phyloP scores from a whole-genome alignment of 2,797 vertebrate species.

The Xerus rutilus region DNA sequence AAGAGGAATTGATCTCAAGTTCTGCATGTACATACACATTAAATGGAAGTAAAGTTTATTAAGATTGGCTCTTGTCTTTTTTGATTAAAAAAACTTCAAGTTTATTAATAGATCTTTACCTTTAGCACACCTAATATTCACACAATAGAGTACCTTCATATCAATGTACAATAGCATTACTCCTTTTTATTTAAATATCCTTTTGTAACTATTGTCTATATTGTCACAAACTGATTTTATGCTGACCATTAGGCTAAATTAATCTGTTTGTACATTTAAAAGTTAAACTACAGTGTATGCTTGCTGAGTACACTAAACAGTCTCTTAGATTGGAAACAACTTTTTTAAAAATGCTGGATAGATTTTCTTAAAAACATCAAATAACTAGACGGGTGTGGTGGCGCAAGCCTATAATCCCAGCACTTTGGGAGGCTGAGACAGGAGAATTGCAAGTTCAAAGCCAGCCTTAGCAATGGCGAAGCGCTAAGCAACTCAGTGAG shows the following conservation, averaged over 20 bases:
- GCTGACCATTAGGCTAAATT: not conserved
- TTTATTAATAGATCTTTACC: not conserved
- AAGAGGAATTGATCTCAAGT: not conserved
- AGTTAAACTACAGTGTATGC: not conserved
- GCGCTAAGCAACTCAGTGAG: no score
- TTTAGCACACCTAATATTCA: not conserved
- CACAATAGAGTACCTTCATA: not conserved
- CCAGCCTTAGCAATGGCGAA: no score
- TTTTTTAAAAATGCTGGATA: not conserved
- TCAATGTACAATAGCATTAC: not conserved
- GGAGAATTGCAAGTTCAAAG: no score
- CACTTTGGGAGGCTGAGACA: no score
- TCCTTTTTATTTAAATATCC: not conserved
- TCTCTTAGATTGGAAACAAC: not conserved
- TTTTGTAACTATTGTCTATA: not conserved
- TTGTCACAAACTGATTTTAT: constrained; percentile 20
- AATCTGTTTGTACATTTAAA: constrained; percentile 23
- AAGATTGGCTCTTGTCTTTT: not conserved
- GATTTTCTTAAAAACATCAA: not conserved
- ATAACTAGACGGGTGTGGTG: not conserved
- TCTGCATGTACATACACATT: not conserved
- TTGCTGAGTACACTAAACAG: not conserved
- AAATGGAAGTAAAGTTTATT: not conserved
- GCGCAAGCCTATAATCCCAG: no score
- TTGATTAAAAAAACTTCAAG: not conserved